These are phyloP conservation scores for Cyanoliseus patagonus DNA, from an alignment of 2,113 vertebrate genomes.

Conservation along the genomic window DNA sequence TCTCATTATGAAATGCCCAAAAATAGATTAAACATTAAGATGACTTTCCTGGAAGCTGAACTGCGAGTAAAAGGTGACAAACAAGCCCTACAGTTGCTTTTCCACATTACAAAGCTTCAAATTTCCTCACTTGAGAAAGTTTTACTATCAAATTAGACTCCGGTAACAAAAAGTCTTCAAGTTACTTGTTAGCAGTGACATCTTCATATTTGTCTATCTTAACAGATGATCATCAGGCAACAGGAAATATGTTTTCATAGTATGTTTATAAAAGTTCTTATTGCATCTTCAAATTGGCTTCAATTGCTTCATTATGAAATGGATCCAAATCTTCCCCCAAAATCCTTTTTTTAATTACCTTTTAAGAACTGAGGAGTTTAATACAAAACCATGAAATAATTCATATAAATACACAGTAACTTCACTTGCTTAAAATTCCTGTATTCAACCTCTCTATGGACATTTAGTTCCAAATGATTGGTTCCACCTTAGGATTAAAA, in stretches of 20 bases:
- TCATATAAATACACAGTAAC: neutral
- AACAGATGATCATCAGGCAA: neutral
- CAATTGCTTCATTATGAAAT: neutral
- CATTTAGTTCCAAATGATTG: slow-evolving; percentile 28
- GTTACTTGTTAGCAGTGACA: neutral
- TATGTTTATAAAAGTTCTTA: neutral
- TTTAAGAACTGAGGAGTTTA: neutral
- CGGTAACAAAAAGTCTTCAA: neutral
- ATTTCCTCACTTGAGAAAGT: neutral
- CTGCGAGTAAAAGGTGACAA: neutral
- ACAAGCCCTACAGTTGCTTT: neutral
- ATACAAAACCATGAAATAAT: neutral
- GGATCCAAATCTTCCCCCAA: neutral
- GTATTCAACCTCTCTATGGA: neutral
- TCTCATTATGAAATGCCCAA: neutral
- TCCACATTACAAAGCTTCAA: neutral
- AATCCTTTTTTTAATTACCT: neutral
- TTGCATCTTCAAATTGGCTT: neutral
- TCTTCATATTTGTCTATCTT: neutral
- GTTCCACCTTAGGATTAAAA: slow-evolving; percentile 46
- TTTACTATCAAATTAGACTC: neutral
- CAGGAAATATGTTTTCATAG: neutral
- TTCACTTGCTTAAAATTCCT: neutral
- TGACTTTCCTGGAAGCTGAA: neutral
- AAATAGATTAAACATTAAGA: neutral